Evolutionary conservation across 1,140 invertebrate genomes (phyloP), one percentile per base, ranked within the genome.

Genomic region (Brachionus calyciflorus): DNA sequence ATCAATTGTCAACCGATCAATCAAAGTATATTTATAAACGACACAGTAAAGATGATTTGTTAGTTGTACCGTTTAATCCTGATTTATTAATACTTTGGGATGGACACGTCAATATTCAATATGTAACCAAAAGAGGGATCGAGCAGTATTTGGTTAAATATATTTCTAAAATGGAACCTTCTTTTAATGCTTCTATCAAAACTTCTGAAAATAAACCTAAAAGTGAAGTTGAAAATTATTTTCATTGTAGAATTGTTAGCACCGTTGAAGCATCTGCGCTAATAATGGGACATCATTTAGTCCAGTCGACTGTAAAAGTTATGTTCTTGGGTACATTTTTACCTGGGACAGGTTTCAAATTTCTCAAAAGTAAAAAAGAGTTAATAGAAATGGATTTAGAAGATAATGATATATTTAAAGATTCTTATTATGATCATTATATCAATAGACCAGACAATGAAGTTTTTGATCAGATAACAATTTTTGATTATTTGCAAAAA

Each of bases 151-250:
- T 51, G 24, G 48, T 21, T 21, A 51, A 51, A 17, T 6, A 51
- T 51, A 21, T 51, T 51, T 51, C n/a, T 14, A 51, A 51, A 51
- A 51, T 51, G 17, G 48, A 51, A 17, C 48, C 48, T 19, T 19
- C 48, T 19, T 6, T 51, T 19, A n/a, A n/a, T n/a, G n/a, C n/a
- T n/a, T n/a, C n/a, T n/a, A n/a, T n/a, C n/a, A n/a, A n/a, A n/a
- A n/a, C n/a, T n/a, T n/a, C n/a, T n/a, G n/a, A n/a, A n/a, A n/a
- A n/a, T n/a, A n/a, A n/a, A n/a, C n/a, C n/a, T n/a, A n/a, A n/a
- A n/a, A n/a, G n/a, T n/a, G n/a, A n/a, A 51, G 48, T 19, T n/a
- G n/a, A 21, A 51, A 51, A 51, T 19, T 51, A 51, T 51, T 51
- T 51, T 51, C n/a, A 51, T 19, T 51, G 48, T n/a, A n/a, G n/a